Percentiles rank a stretch among this genome's conserved stretches.
These are phyloP conservation scores for Leuciscus idus DNA, from an alignment of 2,113 vertebrate species.

Conservation along the genomic window DNA sequence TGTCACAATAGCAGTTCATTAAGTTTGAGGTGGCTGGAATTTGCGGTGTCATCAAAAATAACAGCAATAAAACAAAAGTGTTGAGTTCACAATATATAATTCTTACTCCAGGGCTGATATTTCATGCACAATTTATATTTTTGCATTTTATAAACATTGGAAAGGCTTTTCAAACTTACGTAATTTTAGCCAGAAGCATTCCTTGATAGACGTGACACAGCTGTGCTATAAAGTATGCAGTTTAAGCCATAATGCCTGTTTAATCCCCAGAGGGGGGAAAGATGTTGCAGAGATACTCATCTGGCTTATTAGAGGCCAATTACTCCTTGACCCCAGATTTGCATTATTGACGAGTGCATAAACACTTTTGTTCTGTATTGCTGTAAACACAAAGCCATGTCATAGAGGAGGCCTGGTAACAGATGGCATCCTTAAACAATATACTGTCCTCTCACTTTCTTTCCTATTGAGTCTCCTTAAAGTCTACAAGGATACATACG, in stretches of 20 bases:
- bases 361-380: slow-evolving; percentile 38
- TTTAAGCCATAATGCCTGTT: not conserved
- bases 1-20: slow-evolving; percentile 2
- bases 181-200: not conserved
- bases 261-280: slow-evolving; percentile 6
- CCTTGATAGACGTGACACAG: not conserved
- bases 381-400: slow-evolving; percentile 10
- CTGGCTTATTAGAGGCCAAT: slow-evolving; percentile 34
- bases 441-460: not conserved
- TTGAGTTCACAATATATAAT: not conserved
- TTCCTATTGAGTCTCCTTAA: not conserved
- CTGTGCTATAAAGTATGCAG: slow-evolving; percentile 14
- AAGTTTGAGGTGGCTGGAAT: slow-evolving; percentile 29
- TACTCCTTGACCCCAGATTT: slow-evolving; percentile 39
- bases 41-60: slow-evolving; percentile 30
- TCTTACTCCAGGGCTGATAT: not conserved
- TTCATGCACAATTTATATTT: slow-evolving; percentile 18
- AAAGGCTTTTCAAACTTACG: not conserved
- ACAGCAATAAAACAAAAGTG: slow-evolving; percentile 18
- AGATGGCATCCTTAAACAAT: slow-evolving; percentile 44
- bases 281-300: not conserved
- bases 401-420: slow-evolving; percentile 7
- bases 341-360: slow-evolving; percentile 48
- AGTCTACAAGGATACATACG: no score
- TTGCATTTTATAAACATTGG: not conserved